Conservation (phyloP, 1,140 invertebrate genomes). For the Zaprionus lachaisei region DNA sequence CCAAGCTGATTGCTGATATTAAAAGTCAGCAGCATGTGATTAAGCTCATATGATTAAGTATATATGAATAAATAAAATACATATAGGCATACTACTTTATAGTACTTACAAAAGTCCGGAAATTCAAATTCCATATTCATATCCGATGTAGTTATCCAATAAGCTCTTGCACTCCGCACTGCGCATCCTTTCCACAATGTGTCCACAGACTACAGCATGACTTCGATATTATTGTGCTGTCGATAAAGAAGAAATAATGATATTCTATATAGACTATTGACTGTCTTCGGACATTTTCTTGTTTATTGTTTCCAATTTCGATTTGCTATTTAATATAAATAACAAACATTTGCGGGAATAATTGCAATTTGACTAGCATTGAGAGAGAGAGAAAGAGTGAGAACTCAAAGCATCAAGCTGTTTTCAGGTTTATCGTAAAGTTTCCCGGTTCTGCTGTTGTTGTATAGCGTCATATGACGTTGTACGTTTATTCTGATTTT, state of each 20-base stretch:
- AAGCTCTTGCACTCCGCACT: conserved; percentile 43
- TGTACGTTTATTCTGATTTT: conserved; percentile 13
- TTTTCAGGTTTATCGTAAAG: background rate
- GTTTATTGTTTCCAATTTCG: conserved; percentile 21
- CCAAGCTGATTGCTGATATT: background rate
- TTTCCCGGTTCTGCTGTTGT: conserved; percentile 7
- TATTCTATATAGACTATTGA: conserved; percentile 4
- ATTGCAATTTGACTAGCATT: conserved; percentile 38
- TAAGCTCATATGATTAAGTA: background rate
- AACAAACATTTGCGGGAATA: conserved; percentile 34
- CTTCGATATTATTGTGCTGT: conserved; percentile 33
- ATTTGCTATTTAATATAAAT: background rate
- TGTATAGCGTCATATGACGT: conserved; percentile 9
- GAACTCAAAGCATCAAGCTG: background rate
- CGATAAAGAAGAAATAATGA: conserved; percentile 12
- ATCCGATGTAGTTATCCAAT: conserved; percentile 43
- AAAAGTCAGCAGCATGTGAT: background rate
- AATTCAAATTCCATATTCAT: conserved; percentile 82
- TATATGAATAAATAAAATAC: no score
- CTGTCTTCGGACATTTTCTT: background rate
- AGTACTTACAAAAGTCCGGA: conserved; percentile 69
- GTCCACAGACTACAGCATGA: conserved; percentile 52
- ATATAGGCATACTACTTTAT: background rate
- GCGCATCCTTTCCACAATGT: conserved; percentile 53
- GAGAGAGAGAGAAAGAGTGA: background rate